These are phyloP conservation scores for Ptychobarbus kaznakovi DNA, from an alignment of 2,797 vertebrate species.

Conservation along the genomic window DNA sequence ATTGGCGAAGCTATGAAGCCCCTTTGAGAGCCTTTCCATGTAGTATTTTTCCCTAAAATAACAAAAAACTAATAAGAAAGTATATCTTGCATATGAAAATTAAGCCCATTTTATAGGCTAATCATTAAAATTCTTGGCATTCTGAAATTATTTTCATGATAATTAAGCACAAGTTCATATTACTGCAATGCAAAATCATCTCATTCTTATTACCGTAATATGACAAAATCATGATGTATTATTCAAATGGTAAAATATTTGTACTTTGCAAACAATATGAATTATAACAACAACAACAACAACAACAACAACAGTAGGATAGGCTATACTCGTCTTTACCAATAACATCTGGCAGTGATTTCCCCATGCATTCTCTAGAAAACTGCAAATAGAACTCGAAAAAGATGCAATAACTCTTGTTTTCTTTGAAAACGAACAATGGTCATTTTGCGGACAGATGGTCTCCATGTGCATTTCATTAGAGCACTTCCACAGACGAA, in stretches of 20 bases:
- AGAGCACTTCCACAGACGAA: background rate
- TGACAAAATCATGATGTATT: background rate
- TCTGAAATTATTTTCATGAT: background rate
- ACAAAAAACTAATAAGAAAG: too few relatives aligned
- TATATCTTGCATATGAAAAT: background rate
- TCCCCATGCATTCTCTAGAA: background rate
- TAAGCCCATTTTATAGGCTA: background rate
- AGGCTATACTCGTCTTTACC: background rate
- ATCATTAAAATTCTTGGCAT: background rate
- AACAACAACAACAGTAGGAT: background rate
- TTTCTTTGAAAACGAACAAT: background rate
- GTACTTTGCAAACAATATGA: background rate
- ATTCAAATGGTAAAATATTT: background rate
- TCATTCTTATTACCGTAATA: background rate
- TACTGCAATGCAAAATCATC: background rate
- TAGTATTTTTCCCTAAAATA: background rate
- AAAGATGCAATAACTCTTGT: background rate
- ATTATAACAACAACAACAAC: background rate
- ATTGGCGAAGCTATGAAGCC: background rate
- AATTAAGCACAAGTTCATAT: background rate
- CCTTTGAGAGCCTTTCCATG: background rate
- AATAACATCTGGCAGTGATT: background rate
- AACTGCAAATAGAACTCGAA: background rate
- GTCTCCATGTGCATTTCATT: slow-evolving; percentile 7
- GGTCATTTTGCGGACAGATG: background rate